These are phyloP conservation scores for Argentina silus DNA, from an alignment of 2,797 vertebrate genomes.

Conservation along the genomic window DNA sequence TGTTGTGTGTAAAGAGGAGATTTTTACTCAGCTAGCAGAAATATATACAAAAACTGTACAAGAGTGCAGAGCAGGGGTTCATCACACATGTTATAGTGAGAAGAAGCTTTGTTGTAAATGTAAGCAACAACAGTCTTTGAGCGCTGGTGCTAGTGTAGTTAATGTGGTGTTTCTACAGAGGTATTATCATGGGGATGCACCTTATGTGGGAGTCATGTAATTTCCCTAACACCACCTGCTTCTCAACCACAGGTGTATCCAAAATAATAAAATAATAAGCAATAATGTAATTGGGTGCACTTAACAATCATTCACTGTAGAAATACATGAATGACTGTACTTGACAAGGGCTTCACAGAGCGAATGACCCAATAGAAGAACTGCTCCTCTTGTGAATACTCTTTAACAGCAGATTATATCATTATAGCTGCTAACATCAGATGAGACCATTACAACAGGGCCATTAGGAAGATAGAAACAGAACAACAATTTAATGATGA, in stretches of 20 bases:
- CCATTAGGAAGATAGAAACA: no score
- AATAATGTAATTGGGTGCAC: no score
- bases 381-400: no score
- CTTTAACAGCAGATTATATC: no score
- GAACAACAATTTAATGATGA: not conserved
- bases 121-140: not conserved
- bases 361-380: no score
- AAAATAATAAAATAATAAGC: no score
- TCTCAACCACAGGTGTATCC: no score
- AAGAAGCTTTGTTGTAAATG: not conserved
- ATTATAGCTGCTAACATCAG: no score
- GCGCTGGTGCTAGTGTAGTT: not conserved
- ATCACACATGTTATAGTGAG: not conserved
- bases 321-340: no score
- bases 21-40: not conserved
- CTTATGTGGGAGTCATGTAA: not conserved
- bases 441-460: not conserved
- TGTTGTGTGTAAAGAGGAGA: not conserved
- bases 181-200: not conserved
- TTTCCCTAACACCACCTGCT: not conserved
- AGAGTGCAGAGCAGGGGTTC: not conserved
- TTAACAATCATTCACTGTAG: no score
- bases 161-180: not conserved
- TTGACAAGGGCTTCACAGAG: no score
- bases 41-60: not conserved